Evolutionary conservation across 2,888 invertebrate genomes (phyloP), one percentile per base, ranked within the genome.

Genomic region (Alentia gelatinosa): DNA sequence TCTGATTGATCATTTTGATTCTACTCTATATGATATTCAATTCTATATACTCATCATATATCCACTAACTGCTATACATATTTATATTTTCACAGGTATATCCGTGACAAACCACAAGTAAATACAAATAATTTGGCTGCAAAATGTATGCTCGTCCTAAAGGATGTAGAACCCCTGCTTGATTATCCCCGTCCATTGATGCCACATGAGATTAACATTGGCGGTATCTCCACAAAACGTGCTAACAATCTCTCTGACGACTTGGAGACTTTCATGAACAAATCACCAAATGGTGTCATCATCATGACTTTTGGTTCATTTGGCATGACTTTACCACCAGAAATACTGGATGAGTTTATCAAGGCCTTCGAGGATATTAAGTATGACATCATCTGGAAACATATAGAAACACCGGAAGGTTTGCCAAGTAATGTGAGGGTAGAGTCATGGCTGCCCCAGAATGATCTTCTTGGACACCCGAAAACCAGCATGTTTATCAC

Each of bases 401-500:
- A 30, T 68, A 15, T 15, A 26, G 5, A 30, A 68, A 30, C 4
- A 30, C 26, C n/a, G n/a, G n/a, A n/a, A n/a, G 68, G 26, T 30
- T 3, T 68, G 3, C 68, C 68, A n/a, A 4, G n/a, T 15, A 26
- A 68, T 68, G 30, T 68, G 30, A 26, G 30, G 12, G 30, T 26
- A 30, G 68, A 5, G 5, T 30, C n/a, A 30, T 68, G 68, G 68
- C 12, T 68, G 4, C 68, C 68, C 4, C 68, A 68, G 26, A 68
- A 68, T 68, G 68, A 68, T 15, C 68, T 68, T 3, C 68, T 68
- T 5, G 33, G n/a, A 12, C 68, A 68, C 30, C 68, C 68, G 12
- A 68, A 68, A 26, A 68, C 68, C 12, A 68, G 30, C 5, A 26
- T 68, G 68, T 93, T 94, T 84, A 92, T 94, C 15, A 92, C 93